These are phyloP conservation scores for Camelus bactrianus DNA, from an alignment of 2,113 vertebrate genomes.

Conservation along the genomic window DNA sequence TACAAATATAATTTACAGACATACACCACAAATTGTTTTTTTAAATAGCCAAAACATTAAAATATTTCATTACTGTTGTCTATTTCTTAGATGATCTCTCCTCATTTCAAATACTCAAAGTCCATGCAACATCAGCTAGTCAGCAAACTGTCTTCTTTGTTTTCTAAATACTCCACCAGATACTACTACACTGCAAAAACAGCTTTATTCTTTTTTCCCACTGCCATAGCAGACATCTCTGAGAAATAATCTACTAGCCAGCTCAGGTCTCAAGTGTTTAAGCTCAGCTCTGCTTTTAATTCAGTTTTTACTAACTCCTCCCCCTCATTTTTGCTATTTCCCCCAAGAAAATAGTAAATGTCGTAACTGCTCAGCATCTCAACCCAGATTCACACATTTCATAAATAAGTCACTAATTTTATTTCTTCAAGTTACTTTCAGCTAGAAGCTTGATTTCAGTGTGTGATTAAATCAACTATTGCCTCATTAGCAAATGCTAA, in stretches of 20 bases:
- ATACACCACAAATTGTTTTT: neutral
- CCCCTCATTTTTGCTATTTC: neutral
- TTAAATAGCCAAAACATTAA: constrained; percentile 38
- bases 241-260: constrained; percentile 4
- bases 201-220: constrained; percentile 14
- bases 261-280: neutral
- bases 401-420: constrained; percentile 9
- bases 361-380: constrained; percentile 21
- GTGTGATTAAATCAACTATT: neutral
- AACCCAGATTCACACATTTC: constrained; percentile 7
- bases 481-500: neutral
- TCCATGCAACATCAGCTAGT: neutral
- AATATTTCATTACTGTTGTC: neutral
- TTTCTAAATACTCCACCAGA: constrained; percentile 21
- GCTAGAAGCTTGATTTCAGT: neutral
- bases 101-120: constrained; percentile 33
- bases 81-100: neutral
- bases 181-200: neutral
- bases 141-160: neutral
- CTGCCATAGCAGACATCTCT: neutral
- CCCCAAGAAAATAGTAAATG: constrained; percentile 40
- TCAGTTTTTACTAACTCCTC: neutral
- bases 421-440: constrained; percentile 17
- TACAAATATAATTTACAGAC: neutral
- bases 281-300: neutral